A percentile compares a stretch with the other conserved stretches of the same genome.
Conservation (phyloP, 2,888 invertebrate species). For the Linyphia triangularis region DNA sequence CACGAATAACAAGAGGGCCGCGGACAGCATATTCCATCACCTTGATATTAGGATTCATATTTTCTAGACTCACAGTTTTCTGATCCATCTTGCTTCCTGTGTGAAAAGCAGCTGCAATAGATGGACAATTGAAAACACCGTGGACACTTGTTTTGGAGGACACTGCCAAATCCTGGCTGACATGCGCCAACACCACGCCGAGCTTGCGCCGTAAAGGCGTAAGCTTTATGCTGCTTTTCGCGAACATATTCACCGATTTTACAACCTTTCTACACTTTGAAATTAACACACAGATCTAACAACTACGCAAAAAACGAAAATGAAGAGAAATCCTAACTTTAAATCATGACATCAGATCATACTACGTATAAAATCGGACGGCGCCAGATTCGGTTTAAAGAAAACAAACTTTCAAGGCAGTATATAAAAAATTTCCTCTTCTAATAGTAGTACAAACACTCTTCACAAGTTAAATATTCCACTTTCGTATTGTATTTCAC, state of each 20-base stretch:
- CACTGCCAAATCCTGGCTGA: conserved; percentile 58
- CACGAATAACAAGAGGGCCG: conserved; percentile 95
- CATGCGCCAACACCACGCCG: conserved; percentile 61
- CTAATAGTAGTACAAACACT: not conserved
- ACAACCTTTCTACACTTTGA: not conserved
- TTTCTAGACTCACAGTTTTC: conserved; percentile 82
- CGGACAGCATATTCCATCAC: conserved; percentile 98
- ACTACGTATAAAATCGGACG: not conserved
- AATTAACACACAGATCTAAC: not conserved
- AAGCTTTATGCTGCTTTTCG: conserved; percentile 34
- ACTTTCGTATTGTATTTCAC: not conserved
- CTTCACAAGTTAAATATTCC: not conserved
- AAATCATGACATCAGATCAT: not conserved
- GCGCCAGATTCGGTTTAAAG: too few species aligned
- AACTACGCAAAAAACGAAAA: too few species aligned
- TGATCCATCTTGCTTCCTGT: conserved; percentile 56
- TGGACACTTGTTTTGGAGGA: conserved; percentile 70
- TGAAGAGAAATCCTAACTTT: not conserved
- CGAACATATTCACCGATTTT: conserved; percentile 30
- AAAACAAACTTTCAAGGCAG: too few species aligned
- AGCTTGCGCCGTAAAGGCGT: conserved; percentile 59
- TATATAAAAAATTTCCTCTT: not conserved
- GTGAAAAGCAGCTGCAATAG: conserved; percentile 28
- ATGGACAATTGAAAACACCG: conserved; percentile 15
- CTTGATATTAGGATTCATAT: conserved; percentile 93